Evolutionary conservation across 2,888 invertebrate species (phyloP).

Genomic region (Smittia sp.): DNA sequence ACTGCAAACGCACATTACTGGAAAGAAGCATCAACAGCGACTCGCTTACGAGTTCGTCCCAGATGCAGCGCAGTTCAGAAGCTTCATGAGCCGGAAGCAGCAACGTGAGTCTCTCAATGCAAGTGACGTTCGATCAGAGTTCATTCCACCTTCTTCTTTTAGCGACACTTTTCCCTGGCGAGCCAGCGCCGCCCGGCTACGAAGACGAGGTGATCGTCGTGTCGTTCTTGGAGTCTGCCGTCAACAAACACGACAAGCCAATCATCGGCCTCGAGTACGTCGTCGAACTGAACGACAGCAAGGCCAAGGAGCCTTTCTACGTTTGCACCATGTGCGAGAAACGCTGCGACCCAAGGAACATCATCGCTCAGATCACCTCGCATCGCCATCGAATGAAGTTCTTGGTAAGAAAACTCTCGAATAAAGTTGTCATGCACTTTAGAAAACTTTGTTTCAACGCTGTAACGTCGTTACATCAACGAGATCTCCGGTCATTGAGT

Average conservation of each 20-base stretch:
- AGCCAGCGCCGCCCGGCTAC: constrained; percentile 69
- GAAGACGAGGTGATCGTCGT: constrained; percentile 61
- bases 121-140: neutral
- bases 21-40: constrained; percentile 46
- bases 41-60: constrained; percentile 42
- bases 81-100: no score
- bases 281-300: constrained; percentile 65
- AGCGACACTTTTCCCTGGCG: constrained; percentile 56
- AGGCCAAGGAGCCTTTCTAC: constrained; percentile 69
- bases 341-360: constrained; percentile 74
- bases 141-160: neutral
- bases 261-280: constrained; percentile 76
- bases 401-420: constrained; percentile 53
- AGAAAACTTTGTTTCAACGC: neutral
- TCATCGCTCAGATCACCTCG: constrained; percentile 74
- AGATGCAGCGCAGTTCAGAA: constrained; percentile 44
- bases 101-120: constrained; percentile 42
- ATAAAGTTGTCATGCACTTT: neutral
- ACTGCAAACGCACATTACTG: constrained; percentile 45
- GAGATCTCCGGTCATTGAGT: no score
- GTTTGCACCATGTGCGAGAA: constrained; percentile 76
- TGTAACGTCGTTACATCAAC: no score
- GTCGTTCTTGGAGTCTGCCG: constrained; percentile 54
- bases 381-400: constrained; percentile 73
- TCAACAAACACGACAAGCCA: constrained; percentile 55